Conservation (phyloP, 2,888 invertebrate genomes). For the Aporophyla lueneburgensis region DNA sequence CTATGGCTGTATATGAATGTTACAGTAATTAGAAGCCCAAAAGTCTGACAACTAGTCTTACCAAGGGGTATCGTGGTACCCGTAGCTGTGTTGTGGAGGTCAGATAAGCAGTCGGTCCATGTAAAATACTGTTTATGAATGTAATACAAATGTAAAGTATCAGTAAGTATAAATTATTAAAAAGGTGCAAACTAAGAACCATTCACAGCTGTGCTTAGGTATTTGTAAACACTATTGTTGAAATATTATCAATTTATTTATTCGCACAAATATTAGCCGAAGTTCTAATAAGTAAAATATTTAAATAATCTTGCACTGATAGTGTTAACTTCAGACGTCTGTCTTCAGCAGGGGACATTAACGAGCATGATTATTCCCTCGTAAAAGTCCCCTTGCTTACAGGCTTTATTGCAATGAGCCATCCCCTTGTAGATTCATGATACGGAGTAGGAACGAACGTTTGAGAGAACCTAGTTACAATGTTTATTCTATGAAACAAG, state of each 20-base stretch:
- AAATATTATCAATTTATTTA: neutral
- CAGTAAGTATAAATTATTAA: neutral
- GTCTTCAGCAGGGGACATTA: constrained; percentile 31
- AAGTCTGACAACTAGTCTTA: too few relatives aligned
- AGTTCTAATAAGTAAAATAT: neutral
- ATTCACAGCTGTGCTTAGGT: neutral
- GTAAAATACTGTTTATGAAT: neutral
- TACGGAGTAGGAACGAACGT: constrained; percentile 1
- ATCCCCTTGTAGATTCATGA: constrained; percentile 29
- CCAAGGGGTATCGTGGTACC: too few relatives aligned
- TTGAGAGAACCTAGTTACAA: neutral
- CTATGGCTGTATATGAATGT: neutral
- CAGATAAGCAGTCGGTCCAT: too few relatives aligned
- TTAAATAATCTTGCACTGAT: neutral
- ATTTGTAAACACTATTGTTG: neutral
- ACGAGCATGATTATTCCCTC: constrained; percentile 50
- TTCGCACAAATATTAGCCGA: neutral
- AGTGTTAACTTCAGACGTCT: constrained; percentile 8
- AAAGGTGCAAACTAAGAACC: neutral
- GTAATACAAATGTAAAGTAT: neutral
- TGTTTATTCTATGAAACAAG: neutral
- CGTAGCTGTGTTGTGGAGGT: too few relatives aligned
- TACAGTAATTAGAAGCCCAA: neutral
- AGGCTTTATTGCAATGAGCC: constrained; percentile 31
- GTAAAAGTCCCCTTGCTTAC: constrained; percentile 49